Evolutionary conservation across 1,140 invertebrate species (phyloP), one percentile per base, ranked within the genome.

Genomic region (Bacillus rossius): DNA sequence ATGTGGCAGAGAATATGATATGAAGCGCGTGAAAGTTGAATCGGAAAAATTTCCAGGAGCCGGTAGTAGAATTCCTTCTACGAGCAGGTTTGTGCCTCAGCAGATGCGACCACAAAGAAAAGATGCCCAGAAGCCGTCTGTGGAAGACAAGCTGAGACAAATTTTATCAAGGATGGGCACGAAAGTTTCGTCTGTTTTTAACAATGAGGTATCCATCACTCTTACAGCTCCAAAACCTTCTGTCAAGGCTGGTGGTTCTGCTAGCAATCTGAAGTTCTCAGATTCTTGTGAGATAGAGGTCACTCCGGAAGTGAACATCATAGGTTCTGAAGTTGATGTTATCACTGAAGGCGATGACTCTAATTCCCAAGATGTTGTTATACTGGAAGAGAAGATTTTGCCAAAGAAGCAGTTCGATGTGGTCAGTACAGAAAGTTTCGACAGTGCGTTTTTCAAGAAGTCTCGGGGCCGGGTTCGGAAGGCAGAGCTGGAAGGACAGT

Each of bases 391-490:
- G 17, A 26, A 42, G n/a, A 41, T n/a, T 23, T 23, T 29, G 19
- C 22, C 19, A 17, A 22, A 40, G 10, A 20, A 14, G 1, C 16
- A 2, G 1, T 13, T 19, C 7, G 1, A 10, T 17, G n/a, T 40
- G 10, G 43, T 37, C 10, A 22, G 19, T 19, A 29, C 2, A n/a
- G 37, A 54, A n/a, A 54, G n/a, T 14, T 13, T 2, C 14, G 19
- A 14, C 14, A 54, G 26, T 38, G 4, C 37, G 3, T 3, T 34
- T 8, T 20, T 19, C 4, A 47, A 47, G 16, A 57, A 57, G 34
- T 34, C 43, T 25, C 34, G 55, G 29, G 55, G 55, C 22, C 42
- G 55, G 22, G 43, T 47, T 7, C 25, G 55, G 13, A 57, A 57
- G 50, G 22, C 55, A 13, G 22, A 52, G 16, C 20, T 41, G n/a